Percentiles rank a stretch among this genome's conserved stretches.
phyloP scores from a whole-genome alignment of 1,140 invertebrate species.

The Lerema accius region DNA sequence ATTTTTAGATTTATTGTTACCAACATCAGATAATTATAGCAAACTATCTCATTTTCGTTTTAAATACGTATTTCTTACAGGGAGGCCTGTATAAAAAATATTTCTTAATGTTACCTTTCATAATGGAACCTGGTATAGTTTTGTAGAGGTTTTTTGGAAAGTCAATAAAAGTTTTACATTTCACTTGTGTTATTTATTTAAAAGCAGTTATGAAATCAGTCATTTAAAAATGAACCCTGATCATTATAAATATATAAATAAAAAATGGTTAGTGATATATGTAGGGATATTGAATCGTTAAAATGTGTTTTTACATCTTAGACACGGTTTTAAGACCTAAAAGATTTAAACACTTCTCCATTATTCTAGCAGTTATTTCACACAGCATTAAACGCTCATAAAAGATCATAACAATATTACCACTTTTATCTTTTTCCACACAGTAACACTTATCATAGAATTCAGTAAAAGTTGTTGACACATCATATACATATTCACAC shows the following conservation, averaged over 20 bases:
- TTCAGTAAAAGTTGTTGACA: slow-evolving; percentile 96
- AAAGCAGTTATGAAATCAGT: slow-evolving; percentile 11
- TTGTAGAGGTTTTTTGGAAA: slow-evolving; percentile 79
- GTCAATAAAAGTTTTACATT: slow-evolving; percentile 74
- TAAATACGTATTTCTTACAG: slow-evolving; percentile 32
- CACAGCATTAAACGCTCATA: slow-evolving; percentile 94
- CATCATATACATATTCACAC: slow-evolving; percentile 98
- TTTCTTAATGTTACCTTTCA: slow-evolving; percentile 70
- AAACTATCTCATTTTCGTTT: slow-evolving; percentile 18
- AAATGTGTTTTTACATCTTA: slow-evolving; percentile 91
- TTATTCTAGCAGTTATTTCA: slow-evolving; percentile 95
- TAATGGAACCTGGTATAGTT: slow-evolving; percentile 76
- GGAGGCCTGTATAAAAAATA: slow-evolving; percentile 39
- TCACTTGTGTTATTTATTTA: slow-evolving; percentile 47
- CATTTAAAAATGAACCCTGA: not conserved
- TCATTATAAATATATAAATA: slow-evolving; percentile 20
- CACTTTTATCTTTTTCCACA: slow-evolving; percentile 93
- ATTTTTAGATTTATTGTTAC: slow-evolving; percentile 33
- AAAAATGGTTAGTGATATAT: slow-evolving; percentile 23
- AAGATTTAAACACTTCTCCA: slow-evolving; percentile 94
- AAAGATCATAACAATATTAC: slow-evolving; percentile 92
- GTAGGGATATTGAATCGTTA: slow-evolving; percentile 16
- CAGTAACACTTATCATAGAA: slow-evolving; percentile 99
- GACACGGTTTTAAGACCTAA: slow-evolving; percentile 96
- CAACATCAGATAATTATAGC: slow-evolving; percentile 7